A percentile compares a stretch with the other conserved stretches of the same genome.
These are phyloP conservation scores for Ophion ventricosus DNA, from an alignment of 2,888 invertebrate genomes.

Conservation along the genomic window DNA sequence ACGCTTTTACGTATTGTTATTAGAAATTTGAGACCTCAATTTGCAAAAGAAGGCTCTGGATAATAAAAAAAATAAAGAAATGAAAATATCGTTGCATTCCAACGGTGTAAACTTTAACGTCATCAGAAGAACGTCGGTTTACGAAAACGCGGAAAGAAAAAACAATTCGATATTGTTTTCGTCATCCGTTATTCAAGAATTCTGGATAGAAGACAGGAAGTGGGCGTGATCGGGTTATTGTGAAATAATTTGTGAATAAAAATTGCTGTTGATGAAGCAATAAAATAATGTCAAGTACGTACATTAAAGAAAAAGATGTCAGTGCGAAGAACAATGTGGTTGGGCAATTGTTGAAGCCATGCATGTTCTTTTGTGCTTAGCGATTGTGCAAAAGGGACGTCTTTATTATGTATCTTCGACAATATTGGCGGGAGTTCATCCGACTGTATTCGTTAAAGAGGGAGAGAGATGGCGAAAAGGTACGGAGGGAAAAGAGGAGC, in stretches of 20 bases:
- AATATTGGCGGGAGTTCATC: slow-evolving; percentile 27
- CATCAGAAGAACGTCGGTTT: not conserved
- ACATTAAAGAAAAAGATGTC: slow-evolving; percentile 4
- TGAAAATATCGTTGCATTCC: too few relatives aligned
- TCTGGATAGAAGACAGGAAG: not conserved
- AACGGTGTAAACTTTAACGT: too few relatives aligned
- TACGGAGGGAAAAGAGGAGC: not conserved
- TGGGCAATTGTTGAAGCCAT: slow-evolving; percentile 33
- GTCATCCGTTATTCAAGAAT: not conserved
- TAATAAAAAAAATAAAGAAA: too few relatives aligned
- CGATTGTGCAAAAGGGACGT: slow-evolving; percentile 45
- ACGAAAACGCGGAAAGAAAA: not conserved
- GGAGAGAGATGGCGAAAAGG: slow-evolving; percentile 7
- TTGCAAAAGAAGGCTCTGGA: too few relatives aligned
- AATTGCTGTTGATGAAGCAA: slow-evolving; percentile 12
- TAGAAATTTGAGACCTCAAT: too few relatives aligned
- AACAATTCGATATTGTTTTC: not conserved
- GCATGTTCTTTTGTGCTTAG: slow-evolving; percentile 5
- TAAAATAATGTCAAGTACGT: slow-evolving; percentile 18
- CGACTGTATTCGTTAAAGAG: not conserved
- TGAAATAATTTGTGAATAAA: slow-evolving; percentile 21
- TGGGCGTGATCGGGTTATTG: not conserved
- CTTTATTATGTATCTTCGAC: slow-evolving; percentile 43
- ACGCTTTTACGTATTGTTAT: too few relatives aligned
- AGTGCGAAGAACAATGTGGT: slow-evolving; percentile 20